Percentiles rank a stretch among this genome's conserved stretches.
These are phyloP conservation scores for Ctenoplectra terminalis DNA, from an alignment of 1,140 invertebrate species.

Conservation along the genomic window DNA sequence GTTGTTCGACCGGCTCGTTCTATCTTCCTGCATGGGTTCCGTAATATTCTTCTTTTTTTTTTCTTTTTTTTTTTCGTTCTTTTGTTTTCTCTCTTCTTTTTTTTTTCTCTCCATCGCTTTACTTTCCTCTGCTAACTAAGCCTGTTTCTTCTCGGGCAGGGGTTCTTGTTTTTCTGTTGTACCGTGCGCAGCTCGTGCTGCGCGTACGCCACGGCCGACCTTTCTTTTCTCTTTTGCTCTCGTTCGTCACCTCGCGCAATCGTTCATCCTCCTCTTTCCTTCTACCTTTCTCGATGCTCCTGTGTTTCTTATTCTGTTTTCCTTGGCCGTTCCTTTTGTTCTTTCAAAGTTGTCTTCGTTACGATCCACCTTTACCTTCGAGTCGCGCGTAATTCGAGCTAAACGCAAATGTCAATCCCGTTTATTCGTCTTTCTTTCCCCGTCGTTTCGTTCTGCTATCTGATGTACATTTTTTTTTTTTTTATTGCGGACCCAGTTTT, in stretches of 20 bases:
- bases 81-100: too few relatives aligned
- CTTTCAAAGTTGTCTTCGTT: not conserved
- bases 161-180: conserved; percentile 3
- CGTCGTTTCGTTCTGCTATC: not conserved
- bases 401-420: conserved; percentile 24
- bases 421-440: not conserved
- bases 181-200: conserved; percentile 57
- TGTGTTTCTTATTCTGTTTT: conserved; percentile 20
- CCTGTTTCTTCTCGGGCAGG: conserved; percentile 18
- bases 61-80: too few relatives aligned
- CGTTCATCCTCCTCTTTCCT: conserved; percentile 23
- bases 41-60: not conserved
- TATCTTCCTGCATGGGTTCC: conserved; percentile 31
- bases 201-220: conserved; percentile 46
- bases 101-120: conserved; percentile 9
- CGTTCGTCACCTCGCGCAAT: conserved; percentile 46
- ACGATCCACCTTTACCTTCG: not conserved
- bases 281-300: not conserved
- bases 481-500: not conserved
- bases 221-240: conserved; percentile 44
- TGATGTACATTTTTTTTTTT: not conserved
- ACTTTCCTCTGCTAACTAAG: conserved; percentile 31
- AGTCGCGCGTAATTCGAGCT: conserved; percentile 22
- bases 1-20: conserved; percentile 11
- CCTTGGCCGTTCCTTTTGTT: conserved; percentile 1